These are phyloP conservation scores for Dolichotis patagonum DNA, from an alignment of 2,113 vertebrate species.

Conservation along the genomic window DNA sequence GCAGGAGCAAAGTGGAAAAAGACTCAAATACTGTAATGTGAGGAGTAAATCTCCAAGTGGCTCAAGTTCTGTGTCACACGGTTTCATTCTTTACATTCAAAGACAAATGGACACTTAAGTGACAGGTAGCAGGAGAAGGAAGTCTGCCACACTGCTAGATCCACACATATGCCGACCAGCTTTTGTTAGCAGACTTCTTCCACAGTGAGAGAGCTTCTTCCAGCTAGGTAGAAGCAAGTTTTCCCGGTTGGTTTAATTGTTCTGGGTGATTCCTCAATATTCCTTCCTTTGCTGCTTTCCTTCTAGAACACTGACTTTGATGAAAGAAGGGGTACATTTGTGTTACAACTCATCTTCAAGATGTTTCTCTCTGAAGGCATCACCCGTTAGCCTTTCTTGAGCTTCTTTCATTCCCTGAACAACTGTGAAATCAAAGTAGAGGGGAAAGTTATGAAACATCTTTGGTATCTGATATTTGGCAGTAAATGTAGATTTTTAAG, in stretches of 20 bases:
- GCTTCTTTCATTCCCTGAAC: constrained; percentile 96
- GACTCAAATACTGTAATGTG: constrained; percentile 51
- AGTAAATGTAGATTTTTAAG: constrained; percentile 2
- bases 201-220: constrained; percentile 69
- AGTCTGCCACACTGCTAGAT: not conserved
- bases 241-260: constrained; percentile 65
- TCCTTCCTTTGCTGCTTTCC: constrained; percentile 35
- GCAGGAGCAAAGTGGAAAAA: constrained; percentile 15
- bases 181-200: constrained; percentile 44
- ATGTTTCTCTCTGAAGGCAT: constrained; percentile 91
- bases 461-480: not conserved
- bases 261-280: constrained; percentile 55
- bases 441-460: not conserved
- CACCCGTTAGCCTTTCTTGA: constrained; percentile 95
- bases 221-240: constrained; percentile 71
- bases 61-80: constrained; percentile 64
- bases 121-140: constrained; percentile 12
- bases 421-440: constrained; percentile 87
- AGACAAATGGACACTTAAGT: constrained; percentile 37
- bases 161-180: not conserved
- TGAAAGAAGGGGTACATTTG: not conserved
- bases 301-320: constrained; percentile 47
- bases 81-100: constrained; percentile 63
- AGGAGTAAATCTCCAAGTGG: constrained; percentile 61
- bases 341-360: constrained; percentile 94